Conservation (phyloP, 2,113 vertebrate genomes). For the Xenotilapia flavipinnis region DNA sequence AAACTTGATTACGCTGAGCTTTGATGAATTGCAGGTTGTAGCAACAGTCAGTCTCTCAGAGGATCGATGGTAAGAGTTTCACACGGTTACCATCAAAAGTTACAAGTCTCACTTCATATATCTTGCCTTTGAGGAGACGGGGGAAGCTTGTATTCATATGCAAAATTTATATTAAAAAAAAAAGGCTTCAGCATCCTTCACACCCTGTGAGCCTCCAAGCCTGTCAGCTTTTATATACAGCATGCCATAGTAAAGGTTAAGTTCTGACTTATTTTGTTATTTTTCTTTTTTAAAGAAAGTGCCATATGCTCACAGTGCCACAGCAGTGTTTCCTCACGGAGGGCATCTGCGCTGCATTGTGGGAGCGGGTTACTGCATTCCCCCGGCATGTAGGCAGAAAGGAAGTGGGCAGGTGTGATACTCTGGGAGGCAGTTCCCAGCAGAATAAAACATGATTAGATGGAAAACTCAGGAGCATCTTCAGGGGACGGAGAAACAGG, state of each 20-base stretch:
- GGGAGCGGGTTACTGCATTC: slow-evolving; percentile 37
- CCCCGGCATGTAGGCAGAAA: slow-evolving; percentile 13
- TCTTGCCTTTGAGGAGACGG: background rate
- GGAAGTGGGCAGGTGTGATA: slow-evolving; percentile 62
- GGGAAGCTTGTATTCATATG: background rate
- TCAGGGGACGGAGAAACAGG: background rate
- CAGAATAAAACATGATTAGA: slow-evolving; percentile 62
- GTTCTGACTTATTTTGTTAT: background rate
- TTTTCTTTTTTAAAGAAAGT: slow-evolving; percentile 3
- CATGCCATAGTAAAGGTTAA: slow-evolving; percentile 19
- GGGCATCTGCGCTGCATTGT: slow-evolving; percentile 46
- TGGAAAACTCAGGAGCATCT: slow-evolving; percentile 35
- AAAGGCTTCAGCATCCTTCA: background rate
- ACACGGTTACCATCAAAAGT: background rate
- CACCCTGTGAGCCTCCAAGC: background rate
- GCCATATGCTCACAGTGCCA: slow-evolving; percentile 45
- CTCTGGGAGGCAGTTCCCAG: slow-evolving; percentile 44
- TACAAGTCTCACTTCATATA: background rate
- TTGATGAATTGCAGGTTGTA: background rate
- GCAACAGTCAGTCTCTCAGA: background rate
- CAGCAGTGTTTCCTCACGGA: slow-evolving; percentile 1
- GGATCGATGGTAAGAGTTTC: background rate
- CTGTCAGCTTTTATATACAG: slow-evolving; percentile 3
- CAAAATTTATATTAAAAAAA: background rate
- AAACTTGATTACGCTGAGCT: background rate